A percentile compares a stretch with the other conserved stretches of the same genome.
Conservation (phyloP, 2,113 vertebrate genomes). For the Prunella fulvescens region DNA sequence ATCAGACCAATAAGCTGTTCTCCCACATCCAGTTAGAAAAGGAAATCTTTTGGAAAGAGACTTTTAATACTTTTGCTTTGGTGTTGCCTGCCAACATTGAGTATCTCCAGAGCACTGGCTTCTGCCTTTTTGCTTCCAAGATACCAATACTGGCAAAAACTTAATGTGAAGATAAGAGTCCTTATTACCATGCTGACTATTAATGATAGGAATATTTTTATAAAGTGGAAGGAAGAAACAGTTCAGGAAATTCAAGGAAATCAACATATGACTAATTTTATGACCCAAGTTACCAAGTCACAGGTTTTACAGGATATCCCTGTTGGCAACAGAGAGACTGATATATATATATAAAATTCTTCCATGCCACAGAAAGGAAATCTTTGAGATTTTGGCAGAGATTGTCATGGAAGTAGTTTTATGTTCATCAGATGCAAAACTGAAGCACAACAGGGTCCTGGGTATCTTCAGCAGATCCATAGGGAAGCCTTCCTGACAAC, state of each 20-base stretch:
- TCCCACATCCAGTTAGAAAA: neutral
- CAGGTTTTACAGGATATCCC: neutral
- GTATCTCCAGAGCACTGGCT: neutral
- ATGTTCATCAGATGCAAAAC: neutral
- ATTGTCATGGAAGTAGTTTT: neutral
- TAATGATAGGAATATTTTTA: neutral
- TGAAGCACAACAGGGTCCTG: neutral
- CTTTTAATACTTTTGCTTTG: neutral
- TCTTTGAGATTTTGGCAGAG: neutral
- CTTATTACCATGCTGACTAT: neutral
- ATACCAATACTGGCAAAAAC: neutral
- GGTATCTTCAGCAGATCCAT: neutral
- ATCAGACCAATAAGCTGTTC: neutral
- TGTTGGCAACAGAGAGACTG: fast-evolving
- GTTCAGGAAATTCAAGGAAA: neutral
- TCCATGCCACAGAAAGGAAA: neutral
- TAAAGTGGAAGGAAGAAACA: neutral
- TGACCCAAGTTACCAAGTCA: neutral
- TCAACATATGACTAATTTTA: neutral
- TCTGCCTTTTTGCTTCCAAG: neutral
- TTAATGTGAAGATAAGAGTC: neutral
- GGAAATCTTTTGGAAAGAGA: neutral
- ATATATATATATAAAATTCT: too few species aligned
- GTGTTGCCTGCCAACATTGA: neutral
- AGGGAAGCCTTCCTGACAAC: neutral